Percentiles rank a stretch among this genome's conserved stretches.
These are phyloP conservation scores for Platygyra sinensis DNA, from an alignment of 64 coral and sea anemone genomes.

Conservation along the genomic window DNA sequence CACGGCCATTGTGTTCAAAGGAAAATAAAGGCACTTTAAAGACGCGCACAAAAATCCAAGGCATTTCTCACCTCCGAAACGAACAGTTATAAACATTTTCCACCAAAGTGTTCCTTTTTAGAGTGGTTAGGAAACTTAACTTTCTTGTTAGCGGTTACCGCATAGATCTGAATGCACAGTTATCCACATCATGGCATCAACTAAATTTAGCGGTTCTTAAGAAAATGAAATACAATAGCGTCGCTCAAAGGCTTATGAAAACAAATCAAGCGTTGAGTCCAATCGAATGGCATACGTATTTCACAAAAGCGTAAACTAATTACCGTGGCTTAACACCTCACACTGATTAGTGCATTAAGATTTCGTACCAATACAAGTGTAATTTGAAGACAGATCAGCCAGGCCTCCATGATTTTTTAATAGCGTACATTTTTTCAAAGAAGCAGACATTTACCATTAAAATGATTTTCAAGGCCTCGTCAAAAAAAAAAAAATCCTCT, in stretches of 20 bases:
- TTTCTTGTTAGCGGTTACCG: not conserved
- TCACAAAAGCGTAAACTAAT: slow-evolving; percentile 45
- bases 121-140: not conserved
- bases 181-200: not conserved
- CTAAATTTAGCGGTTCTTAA: not conserved
- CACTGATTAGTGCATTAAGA: not conserved
- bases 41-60: not conserved
- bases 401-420: not conserved
- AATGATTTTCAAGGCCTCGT: too few species aligned
- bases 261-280: slow-evolving; percentile 17
- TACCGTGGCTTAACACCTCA: slow-evolving; percentile 25
- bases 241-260: not conserved
- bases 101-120: not conserved
- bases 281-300: slow-evolving; percentile 14
- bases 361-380: not conserved
- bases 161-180: not conserved
- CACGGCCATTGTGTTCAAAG: not conserved
- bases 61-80: slow-evolving; percentile 51
- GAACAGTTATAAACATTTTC: slow-evolving; percentile 68
- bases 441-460: not conserved
- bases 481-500: too few species aligned
- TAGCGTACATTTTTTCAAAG: not conserved
- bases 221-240: slow-evolving; percentile 5
- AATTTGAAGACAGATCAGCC: not conserved
- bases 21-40: not conserved